Evolutionary conservation across 2,888 invertebrate genomes (phyloP), one percentile per base, ranked within the genome.

Genomic region (Cephus spinipes): DNA sequence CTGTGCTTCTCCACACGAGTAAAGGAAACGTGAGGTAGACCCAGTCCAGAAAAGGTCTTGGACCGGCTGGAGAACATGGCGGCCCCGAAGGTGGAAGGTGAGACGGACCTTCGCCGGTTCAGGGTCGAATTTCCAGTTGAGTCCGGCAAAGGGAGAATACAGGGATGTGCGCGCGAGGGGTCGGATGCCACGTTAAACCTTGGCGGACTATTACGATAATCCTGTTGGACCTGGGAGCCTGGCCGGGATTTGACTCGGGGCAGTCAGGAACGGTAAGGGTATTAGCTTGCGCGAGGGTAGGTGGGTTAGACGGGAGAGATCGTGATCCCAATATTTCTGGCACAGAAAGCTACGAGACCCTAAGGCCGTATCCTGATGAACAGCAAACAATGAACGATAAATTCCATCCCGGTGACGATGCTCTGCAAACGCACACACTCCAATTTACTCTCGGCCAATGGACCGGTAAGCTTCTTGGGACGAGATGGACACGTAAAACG

Each of bases 171-270:
- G 68, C 74, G 75, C 40, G 76, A 74, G 69, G 77, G 77, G 79
- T 86, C 86, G 82, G 86, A 86, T 85, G 83, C 86, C 83, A 81
- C 83, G 82, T 83, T 84, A 85, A 88, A 89, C 86, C 88, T 87
- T 87, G 84, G 86, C 81, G 85, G 84, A 87, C 88, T 88, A 88
- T 90, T 90, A 90, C 89, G 86, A 89, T 90, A 90, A 90, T 90
- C 89, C 89, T 86, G 88, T 87, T 89, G 89, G 88, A 88, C 87
- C 87, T 81, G 77, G 83, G 83, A 85, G 82, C 83, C 84, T 83
- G 84, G 82, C 79, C 80, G 83, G 85, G 86, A 89, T 86, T 87
- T 87, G 84, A 88, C 85, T 88, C 75, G 80, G 79, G 85, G 85
- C 83, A 81, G 83, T 73, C 32, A 31, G 71, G 71, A 33, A 71